Conservation (phyloP, 2,888 invertebrate genomes). For the Smittia sp. region DNA sequence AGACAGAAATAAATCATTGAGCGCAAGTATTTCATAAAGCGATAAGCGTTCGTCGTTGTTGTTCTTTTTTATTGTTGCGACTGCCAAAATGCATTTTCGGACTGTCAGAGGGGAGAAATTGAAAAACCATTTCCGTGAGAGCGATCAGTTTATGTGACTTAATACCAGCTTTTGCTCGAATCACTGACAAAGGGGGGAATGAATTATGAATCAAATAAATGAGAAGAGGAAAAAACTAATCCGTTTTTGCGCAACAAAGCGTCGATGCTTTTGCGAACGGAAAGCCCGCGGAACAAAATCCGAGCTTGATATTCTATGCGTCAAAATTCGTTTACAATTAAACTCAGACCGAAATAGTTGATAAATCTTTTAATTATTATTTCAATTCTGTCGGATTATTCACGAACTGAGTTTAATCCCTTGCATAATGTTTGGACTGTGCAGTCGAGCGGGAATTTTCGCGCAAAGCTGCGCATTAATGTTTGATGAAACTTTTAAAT, state of each 20-base stretch:
- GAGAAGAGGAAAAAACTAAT: background rate
- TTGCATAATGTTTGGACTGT: background rate
- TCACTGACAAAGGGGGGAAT: background rate
- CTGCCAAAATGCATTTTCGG: background rate
- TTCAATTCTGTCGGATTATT: background rate
- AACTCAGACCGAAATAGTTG: background rate
- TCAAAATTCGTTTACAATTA: background rate
- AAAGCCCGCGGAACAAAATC: background rate
- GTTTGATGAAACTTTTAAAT: background rate
- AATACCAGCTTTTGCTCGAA: background rate
- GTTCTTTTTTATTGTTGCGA: background rate
- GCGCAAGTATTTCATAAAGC: slow-evolving; percentile 1
- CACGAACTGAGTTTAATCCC: background rate
- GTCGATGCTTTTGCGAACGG: background rate
- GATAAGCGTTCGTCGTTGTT: background rate
- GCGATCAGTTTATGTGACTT: background rate
- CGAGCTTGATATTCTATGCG: background rate
- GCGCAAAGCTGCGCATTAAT: background rate
- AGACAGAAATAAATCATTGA: slow-evolving; percentile 1
- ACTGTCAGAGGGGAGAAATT: slow-evolving; percentile 4
- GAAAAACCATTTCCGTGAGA: slow-evolving; percentile 29
- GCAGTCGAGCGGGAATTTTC: background rate
- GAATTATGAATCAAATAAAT: background rate
- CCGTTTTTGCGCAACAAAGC: background rate
- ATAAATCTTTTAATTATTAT: slow-evolving; percentile 1